Evolutionary conservation across 2,888 invertebrate species (phyloP).

Genomic region (Dusona sp.): DNA sequence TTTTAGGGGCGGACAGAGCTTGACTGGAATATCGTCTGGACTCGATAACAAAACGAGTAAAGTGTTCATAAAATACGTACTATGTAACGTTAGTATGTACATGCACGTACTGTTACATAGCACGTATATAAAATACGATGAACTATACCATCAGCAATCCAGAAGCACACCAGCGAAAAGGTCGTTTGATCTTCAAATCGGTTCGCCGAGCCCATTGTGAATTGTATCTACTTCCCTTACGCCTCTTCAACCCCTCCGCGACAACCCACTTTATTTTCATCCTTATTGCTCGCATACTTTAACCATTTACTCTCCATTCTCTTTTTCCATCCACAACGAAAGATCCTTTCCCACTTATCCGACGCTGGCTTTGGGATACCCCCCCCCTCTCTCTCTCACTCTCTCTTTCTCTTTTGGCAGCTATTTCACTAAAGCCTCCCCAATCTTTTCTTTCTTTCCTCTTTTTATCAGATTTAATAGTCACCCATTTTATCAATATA

Average conservation of each 20-base stretch:
- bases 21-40: not conserved
- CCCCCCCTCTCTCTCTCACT: conserved; percentile 62
- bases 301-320: conserved; percentile 25
- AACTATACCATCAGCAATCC: conserved; percentile 48
- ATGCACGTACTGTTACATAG: not conserved
- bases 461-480: conserved; percentile 72
- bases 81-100: not conserved
- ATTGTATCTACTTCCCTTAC: conserved; percentile 82
- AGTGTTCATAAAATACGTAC: not conserved
- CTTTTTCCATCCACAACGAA: conserved; percentile 42
- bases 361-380: conserved; percentile 68
- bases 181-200: conserved; percentile 84
- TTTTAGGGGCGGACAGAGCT: not conserved
- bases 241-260: conserved; percentile 69
- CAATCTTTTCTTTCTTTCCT: conserved; percentile 51
- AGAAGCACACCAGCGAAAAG: conserved; percentile 71
- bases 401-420: conserved; percentile 22
- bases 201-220: conserved; percentile 84
- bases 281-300: conserved; percentile 66
- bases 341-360: conserved; percentile 47
- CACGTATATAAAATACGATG: conserved; percentile 13
- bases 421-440: conserved; percentile 30
- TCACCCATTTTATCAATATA: conserved; percentile 61
- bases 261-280: conserved; percentile 59
- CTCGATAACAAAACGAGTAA: not conserved